Base-by-base conservation (phyloP, 35 echinoderm and acorn worm species). In the Amphiura filiformis region DNA sequence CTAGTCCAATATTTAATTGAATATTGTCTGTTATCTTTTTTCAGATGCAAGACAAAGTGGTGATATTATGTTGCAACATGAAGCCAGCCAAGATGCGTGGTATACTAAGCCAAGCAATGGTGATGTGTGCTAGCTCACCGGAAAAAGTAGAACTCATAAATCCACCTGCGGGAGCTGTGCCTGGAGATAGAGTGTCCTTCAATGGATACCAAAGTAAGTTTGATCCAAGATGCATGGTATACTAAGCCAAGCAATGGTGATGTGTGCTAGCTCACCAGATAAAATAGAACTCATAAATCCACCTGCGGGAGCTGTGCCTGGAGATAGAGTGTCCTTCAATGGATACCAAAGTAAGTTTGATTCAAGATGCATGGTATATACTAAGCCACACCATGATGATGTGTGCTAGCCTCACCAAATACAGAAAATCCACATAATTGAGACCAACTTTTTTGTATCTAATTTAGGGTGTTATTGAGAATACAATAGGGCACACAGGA, bases 31-130 rank as follows among this genome's bases (percentile, higher is more conserved):
- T 9, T 47, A n/a, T 47, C 17, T 36, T 1, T 81, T 37, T 85
- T 64, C 78, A 98, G 96, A 98, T 98, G 96, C 70, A 94, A 94
- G 84, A 98, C 56, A 85, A 85, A 39, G 47, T 92, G 34, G 96
- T 98, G 64, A 88, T 98, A 1, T 78, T 98, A 1, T 98, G 96
- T 39, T 98, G 96, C 80, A 98, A 98, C 35, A 47, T 98, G 37
- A 98, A 98, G 44, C 96, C 96, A 57, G 92, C 84, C 30, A 98
- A 98, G 87, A 98, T 98, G 96, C 78, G 96, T n/a, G 96, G 96
- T 14, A 86, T 94, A 13, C 38, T 92, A 7, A 98, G 96, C 80
- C 96, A 98, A 78, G 96, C 96, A 0, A 98, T 98, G 96, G 96
- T 94, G 39, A 94, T 98, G 96, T 98, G 96, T 94, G 96, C 92